These are phyloP conservation scores for Vanacampus margaritifer DNA, from an alignment of 2,113 vertebrate genomes.

Conservation along the genomic window DNA sequence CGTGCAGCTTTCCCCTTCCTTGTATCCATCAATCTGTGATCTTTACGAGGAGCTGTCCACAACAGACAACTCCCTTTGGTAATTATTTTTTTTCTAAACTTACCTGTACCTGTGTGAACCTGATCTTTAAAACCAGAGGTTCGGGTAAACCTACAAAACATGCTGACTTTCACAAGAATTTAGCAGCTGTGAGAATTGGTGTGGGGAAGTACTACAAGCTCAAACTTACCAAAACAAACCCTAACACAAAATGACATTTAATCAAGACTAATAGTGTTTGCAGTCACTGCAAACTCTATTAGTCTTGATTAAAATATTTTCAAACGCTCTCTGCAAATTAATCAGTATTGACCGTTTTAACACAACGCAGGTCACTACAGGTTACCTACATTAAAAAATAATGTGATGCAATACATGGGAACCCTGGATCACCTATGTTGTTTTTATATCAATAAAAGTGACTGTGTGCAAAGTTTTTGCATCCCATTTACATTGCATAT, in stretches of 20 bases:
- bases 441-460: too few relatives aligned
- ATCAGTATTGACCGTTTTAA: neutral
- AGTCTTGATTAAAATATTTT: neutral
- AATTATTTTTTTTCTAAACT: conserved; percentile 4
- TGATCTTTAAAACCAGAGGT: conserved; percentile 5
- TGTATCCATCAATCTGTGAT: conserved; percentile 22
- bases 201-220: neutral
- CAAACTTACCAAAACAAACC: neutral
- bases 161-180: neutral
- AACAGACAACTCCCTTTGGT: conserved; percentile 5
- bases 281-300: neutral
- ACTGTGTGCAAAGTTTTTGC: too few relatives aligned
- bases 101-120: conserved; percentile 15
- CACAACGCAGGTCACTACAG: neutral
- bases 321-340: neutral
- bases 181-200: neutral
- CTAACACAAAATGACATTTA: neutral
- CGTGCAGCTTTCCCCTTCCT: conserved; percentile 1
- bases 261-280: neutral
- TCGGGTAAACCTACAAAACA: conserved; percentile 1
- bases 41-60: neutral
- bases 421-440: neutral
- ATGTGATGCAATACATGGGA: neutral
- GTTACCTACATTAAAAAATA: neutral
- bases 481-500: too few relatives aligned